Evolutionary conservation across 2,888 invertebrate genomes (phyloP).

Genomic region (Erebia aethiops): DNA sequence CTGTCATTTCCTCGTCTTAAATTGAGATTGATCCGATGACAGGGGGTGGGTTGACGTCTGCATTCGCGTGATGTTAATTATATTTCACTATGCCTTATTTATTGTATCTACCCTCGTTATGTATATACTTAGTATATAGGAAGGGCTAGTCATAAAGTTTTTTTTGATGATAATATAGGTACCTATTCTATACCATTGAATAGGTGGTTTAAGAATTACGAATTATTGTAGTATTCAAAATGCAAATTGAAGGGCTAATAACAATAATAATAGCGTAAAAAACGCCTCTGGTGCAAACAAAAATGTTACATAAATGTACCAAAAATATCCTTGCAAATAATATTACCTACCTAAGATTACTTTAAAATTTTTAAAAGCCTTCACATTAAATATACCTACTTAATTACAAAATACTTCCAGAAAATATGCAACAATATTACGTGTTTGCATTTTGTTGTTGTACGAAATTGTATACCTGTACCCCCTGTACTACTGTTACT

Average conservation of each 20-base stretch:
- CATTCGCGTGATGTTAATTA: conserved; percentile 58
- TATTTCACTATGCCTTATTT: conserved; percentile 19
- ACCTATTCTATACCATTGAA: background rate
- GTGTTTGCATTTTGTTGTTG: background rate
- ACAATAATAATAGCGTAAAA: too few relatives aligned
- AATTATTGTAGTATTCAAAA: background rate
- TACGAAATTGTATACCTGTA: background rate
- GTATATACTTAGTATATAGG: background rate
- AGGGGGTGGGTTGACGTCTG: conserved; percentile 59
- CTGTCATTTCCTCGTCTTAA: conserved; percentile 80
- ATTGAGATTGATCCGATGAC: conserved; percentile 80
- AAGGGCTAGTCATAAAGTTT: background rate
- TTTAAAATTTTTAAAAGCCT: background rate
- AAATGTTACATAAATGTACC: too few relatives aligned
- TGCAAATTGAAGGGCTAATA: too few relatives aligned
- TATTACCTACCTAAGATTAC: too few relatives aligned
- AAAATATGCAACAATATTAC: background rate
- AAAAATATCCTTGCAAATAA: too few relatives aligned
- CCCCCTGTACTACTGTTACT: too few relatives aligned
- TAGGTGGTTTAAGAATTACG: background rate
- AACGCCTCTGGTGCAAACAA: too few relatives aligned
- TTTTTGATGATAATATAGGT: background rate
- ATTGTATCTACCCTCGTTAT: background rate
- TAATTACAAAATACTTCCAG: background rate
- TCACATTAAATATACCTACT: background rate